These are phyloP conservation scores for Venusia cambrica DNA, from an alignment of 2,888 invertebrate species.

Conservation along the genomic window DNA sequence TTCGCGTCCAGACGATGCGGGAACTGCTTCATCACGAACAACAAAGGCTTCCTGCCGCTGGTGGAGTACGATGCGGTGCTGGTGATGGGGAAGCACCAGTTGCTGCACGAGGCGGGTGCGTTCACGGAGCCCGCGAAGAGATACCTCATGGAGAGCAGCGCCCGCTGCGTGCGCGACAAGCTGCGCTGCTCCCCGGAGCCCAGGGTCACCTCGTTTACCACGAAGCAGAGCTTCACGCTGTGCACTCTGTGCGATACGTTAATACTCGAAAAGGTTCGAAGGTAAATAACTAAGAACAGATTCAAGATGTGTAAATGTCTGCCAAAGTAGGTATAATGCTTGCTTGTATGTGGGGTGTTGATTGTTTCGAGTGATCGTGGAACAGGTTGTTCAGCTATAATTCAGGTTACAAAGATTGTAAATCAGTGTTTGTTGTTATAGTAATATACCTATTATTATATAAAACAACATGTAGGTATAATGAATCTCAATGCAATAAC, in stretches of 20 bases:
- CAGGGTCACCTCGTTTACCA: constrained; percentile 39
- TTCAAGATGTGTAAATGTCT: constrained; percentile 7
- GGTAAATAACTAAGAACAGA: constrained; percentile 3
- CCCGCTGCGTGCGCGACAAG: constrained; percentile 43
- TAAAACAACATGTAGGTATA: too few species aligned
- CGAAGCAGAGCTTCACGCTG: constrained; percentile 28
- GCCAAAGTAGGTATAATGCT: too few species aligned
- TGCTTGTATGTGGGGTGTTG: too few species aligned
- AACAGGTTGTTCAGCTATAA: too few species aligned
- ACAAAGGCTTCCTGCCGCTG: constrained; percentile 52
- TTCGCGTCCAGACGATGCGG: constrained; percentile 44
- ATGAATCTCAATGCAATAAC: too few species aligned
- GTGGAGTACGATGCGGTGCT: constrained; percentile 54
- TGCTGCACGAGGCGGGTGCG: constrained; percentile 35
- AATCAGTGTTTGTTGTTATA: too few species aligned
- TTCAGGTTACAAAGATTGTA: too few species aligned
- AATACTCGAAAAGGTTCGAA: constrained; percentile 10
- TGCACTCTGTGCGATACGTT: constrained; percentile 29
- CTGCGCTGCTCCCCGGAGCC: constrained; percentile 45
- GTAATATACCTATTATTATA: too few species aligned
- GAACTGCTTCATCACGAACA: constrained; percentile 54
- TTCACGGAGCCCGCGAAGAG: constrained; percentile 44
- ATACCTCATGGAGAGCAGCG: constrained; percentile 42
- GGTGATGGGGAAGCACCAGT: constrained; percentile 32
- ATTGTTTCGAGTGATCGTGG: too few species aligned